phyloP scores from a whole-genome alignment of 2,113 vertebrate genomes.

The Percina caprodes region DNA sequence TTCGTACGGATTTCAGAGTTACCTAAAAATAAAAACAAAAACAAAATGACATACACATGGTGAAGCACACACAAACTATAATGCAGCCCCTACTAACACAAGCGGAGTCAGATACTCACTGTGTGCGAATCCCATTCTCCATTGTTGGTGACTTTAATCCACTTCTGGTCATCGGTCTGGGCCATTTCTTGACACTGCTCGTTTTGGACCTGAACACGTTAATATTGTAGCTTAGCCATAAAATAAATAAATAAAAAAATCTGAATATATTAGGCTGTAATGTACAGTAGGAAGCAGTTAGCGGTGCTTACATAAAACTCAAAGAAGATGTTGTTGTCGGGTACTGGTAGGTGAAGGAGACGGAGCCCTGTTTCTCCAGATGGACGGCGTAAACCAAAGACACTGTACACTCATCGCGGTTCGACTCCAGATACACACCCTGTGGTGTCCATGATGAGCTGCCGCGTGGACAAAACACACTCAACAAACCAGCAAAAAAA shows the following conservation, averaged over 20 bases:
- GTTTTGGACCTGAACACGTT: conserved; percentile 91
- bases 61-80: not conserved
- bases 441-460: conserved; percentile 92
- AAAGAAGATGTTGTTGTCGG: conserved; percentile 98
- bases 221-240: not conserved
- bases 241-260: not conserved
- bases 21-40: conserved; percentile 83
- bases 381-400: conserved; percentile 95
- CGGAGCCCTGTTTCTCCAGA: conserved; percentile 93
- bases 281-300: not conserved
- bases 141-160: conserved; percentile 92
- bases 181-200: conserved; percentile 98
- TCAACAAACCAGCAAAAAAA: not conserved
- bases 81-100: not conserved
- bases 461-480: conserved; percentile 17
- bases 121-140: conserved; percentile 94
- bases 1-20: conserved; percentile 93
- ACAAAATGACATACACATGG: not conserved
- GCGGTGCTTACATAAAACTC: conserved; percentile 93
- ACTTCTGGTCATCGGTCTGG: conserved; percentile 89
- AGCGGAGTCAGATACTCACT: conserved; percentile 77
- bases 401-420: conserved; percentile 95
- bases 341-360: conserved; percentile 97
- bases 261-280: not conserved
- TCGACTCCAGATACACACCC: conserved; percentile 96